phyloP scores from a whole-genome alignment of 2,888 invertebrate species.

The Suillia variegata region DNA sequence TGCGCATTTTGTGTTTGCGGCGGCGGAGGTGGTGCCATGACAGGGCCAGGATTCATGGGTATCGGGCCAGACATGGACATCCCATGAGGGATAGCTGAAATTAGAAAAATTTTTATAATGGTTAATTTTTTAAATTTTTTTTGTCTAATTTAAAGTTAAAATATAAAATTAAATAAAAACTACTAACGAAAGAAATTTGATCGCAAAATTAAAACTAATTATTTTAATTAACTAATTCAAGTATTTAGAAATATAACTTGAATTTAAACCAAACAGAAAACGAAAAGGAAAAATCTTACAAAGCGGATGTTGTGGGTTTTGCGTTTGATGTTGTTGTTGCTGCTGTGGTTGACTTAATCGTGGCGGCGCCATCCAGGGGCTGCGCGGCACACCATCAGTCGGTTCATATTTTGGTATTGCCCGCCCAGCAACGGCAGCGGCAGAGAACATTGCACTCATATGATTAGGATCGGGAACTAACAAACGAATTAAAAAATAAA shows the following conservation, averaged over 20 bases:
- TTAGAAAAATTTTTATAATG: slow-evolving; percentile 2
- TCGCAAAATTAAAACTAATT: too few species aligned
- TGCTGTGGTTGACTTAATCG: slow-evolving; percentile 44
- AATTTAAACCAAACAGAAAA: slow-evolving; percentile 11
- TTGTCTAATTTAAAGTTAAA: background rate
- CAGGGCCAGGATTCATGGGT: slow-evolving; percentile 55
- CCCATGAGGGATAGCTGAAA: slow-evolving; percentile 58
- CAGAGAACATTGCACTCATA: slow-evolving; percentile 59
- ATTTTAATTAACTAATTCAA: too few species aligned
- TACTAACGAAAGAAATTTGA: slow-evolving; percentile 6
- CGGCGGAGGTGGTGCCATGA: slow-evolving; percentile 57
- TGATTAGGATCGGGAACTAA: slow-evolving; percentile 58
- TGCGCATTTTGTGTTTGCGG: slow-evolving; percentile 55
- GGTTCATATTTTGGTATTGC: slow-evolving; percentile 62
- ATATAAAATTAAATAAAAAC: background rate
- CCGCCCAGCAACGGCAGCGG: too few species aligned
- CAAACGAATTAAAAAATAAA: too few species aligned
- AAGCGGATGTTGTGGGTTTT: slow-evolving; percentile 50
- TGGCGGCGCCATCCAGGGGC: slow-evolving; percentile 59
- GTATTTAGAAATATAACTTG: too few species aligned
- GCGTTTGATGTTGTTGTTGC: slow-evolving; percentile 36
- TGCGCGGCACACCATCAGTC: slow-evolving; percentile 53
- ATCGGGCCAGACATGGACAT: slow-evolving; percentile 55
- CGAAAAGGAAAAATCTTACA: slow-evolving; percentile 50
- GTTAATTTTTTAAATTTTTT: background rate